Evolutionary conservation across 2,888 invertebrate species (phyloP), one percentile per base, ranked within the genome.

Genomic region (Stegana nigrithorax): DNA sequence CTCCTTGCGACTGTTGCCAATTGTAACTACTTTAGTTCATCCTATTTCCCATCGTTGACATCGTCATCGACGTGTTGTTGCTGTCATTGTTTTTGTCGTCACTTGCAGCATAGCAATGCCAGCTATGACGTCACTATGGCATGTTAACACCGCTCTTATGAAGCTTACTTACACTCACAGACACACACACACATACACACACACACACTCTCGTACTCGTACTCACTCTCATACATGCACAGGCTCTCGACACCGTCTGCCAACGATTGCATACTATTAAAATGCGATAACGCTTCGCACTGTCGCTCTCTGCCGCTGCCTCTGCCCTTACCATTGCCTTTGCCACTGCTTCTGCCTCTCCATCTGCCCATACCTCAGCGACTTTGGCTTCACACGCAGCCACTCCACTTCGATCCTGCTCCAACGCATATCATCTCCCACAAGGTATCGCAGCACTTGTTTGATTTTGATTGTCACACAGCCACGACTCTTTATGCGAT

Each of bases 51-150:
- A 12, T 47, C 4, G 5, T 47, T 2, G 42, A 14, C 14, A 12
- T 44, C 44, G 44, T 44, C 44, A 25, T 23, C 6, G 23, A 44
- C 4, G 21, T 8, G 23, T 47, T 17, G 47, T 23, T 47, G 21
- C 12, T 25, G 12, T 25, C 17, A 17, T 45, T 23, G 47, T 12
- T 47, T n/a, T 17, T n/a, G 7, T 5, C 17, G 42, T 7, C 17
- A 17, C 17, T 42, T 6, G 12, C 7, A 6, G 8, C 17, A 17
- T 42, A 19, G 59, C 47, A 59, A 47, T 59, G 59, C 59, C 59
- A 59, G 50, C 50, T 47, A 59, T 59, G 59, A 59, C 59, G 59
- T 59, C 59, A 59, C 32, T 36, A 21, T 23, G 23, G 56, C 23
- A 42, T 56, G 56, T 26, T 23, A 25, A 26, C 17, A 7, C 29